Percentiles rank a stretch among this genome's conserved stretches.
These are phyloP conservation scores for Nettapus auritus DNA, from an alignment of 2,113 vertebrate genomes.

Conservation along the genomic window DNA sequence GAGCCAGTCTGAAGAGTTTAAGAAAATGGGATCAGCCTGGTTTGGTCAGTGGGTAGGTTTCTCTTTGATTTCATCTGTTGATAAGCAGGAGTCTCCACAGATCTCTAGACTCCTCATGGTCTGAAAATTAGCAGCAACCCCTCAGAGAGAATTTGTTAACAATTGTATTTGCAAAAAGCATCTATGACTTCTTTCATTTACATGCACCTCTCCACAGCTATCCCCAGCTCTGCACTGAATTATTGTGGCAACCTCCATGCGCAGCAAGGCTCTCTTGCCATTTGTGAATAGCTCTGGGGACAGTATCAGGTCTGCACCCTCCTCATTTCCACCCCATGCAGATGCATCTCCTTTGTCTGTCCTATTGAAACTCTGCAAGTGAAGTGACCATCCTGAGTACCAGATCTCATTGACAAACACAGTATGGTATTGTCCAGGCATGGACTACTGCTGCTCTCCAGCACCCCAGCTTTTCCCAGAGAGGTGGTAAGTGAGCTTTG, in stretches of 20 bases:
- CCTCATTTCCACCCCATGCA: background rate
- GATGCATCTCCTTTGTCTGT: background rate
- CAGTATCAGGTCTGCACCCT: background rate
- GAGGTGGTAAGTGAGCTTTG: background rate
- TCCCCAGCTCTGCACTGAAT: background rate
- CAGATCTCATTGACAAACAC: background rate
- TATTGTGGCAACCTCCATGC: background rate
- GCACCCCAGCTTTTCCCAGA: background rate
- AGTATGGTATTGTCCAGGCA: background rate
- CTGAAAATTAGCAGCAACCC: background rate
- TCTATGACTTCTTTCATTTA: background rate
- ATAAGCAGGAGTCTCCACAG: background rate
- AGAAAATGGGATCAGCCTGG: background rate
- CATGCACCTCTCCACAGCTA: background rate
- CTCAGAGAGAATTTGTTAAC: background rate
- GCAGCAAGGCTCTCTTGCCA: accelerated
- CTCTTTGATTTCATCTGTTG: background rate
- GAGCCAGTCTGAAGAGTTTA: background rate
- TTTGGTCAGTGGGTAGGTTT: background rate
- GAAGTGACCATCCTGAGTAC: background rate
- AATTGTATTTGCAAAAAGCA: background rate
- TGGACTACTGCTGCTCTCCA: background rate
- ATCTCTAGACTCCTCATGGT: background rate
- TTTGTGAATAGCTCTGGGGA: accelerated
- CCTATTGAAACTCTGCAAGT: background rate